Base-by-base conservation (phyloP, 2,797 vertebrate species). In the Enteromius viviparus region DNA sequence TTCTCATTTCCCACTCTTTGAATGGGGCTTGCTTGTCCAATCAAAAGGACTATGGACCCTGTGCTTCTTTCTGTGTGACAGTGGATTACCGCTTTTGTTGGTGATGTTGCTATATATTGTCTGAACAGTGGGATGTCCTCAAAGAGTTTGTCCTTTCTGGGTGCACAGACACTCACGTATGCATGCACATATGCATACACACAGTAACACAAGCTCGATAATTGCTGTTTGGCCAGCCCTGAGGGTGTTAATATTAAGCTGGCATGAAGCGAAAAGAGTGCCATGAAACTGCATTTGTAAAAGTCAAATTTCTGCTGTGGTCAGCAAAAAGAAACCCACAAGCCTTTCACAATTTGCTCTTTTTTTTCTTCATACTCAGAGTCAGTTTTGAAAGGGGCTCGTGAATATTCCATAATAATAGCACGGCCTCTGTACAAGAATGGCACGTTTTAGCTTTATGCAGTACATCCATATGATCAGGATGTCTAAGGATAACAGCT, bases 271-370 rank as follows among this genome's bases (percentile, higher is more conserved):
- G 12, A 64, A 60, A 51, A 80, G 78, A 60, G 47, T 80, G 62
- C 71, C 62, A 69, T 85, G 77, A 84, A 84, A 69, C 77, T 66
- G 62, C 49, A 84, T 80, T 84, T 84, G 66, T 85, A 70, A 80
- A 85, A 76, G 75, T 78, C 82, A 60, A 76, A 77, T 42, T 83
- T 32, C 42, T 78, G 82, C 82, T 83, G 78, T 71, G 42, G 82
- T 83, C 82, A 83, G 75, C 82, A 77, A 78, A 82, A 83, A 40
- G 32, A 78, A 78, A 64, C 66, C 51, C 75, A 78, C 65, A 17
- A 77, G 74, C 64, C 19, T 77, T 77, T 76, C 81, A 58, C 37
- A 69, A 3, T 70, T 83, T 83, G 23, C 21, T 69, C 34, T 76
- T 23, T 77, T 83, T 69, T 66, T 62, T 26, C 26, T 78, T 66